phyloP scores from a whole-genome alignment of 2,113 vertebrate genomes.

The Irena cyanogastra region DNA sequence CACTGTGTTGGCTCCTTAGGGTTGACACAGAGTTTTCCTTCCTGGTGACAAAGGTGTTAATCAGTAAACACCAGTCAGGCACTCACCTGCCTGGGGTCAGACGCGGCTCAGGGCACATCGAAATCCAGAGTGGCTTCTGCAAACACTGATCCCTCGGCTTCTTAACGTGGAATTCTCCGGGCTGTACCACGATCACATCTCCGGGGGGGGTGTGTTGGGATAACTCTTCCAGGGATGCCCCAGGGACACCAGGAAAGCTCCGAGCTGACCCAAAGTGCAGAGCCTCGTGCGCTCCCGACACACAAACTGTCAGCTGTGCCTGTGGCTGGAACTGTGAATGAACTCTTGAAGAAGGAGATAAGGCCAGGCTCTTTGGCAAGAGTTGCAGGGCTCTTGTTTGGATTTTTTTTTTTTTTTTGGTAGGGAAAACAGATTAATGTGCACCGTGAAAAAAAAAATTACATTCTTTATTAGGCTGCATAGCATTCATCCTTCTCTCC shows the following conservation, averaged over 20 bases:
- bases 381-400: background rate
- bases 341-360: conserved; percentile 21
- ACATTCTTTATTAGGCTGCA: conserved; percentile 14
- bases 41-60: background rate
- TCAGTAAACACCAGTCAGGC: background rate
- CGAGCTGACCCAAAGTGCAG: background rate
- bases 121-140: conserved; percentile 30
- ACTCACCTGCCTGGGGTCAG: conserved; percentile 63
- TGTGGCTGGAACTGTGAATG: background rate
- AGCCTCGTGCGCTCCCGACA: background rate
- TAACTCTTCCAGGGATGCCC: conserved; percentile 29
- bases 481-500: background rate
- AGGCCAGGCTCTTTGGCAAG: background rate
- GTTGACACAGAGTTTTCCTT: background rate
- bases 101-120: background rate
- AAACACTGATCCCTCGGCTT: conserved; percentile 21
- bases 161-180: conserved; percentile 65
- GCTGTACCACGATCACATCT: conserved; percentile 61
- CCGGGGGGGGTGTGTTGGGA: conserved; percentile 36
- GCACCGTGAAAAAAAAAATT: background rate
- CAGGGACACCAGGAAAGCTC: conserved; percentile 34
- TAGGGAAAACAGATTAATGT: background rate
- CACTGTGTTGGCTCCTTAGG: background rate
- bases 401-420: background rate
- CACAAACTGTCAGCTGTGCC: background rate